A percentile compares a stretch with the other conserved stretches of the same genome.
phyloP scores from a whole-genome alignment of 2,888 invertebrate species.

The Tipula lateralis region DNA sequence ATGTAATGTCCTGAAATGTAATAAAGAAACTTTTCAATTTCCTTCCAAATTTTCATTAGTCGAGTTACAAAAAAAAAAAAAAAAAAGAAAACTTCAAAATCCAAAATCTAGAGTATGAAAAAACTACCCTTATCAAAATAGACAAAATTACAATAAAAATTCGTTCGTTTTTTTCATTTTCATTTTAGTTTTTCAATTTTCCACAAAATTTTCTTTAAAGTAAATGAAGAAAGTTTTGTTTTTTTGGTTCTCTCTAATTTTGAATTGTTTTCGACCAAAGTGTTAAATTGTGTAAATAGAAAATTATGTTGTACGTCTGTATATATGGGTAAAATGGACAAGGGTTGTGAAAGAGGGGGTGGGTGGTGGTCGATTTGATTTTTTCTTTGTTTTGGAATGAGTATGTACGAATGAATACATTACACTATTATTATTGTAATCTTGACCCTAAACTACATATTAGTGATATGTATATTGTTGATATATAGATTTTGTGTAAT shows the following conservation, averaged over 20 bases:
- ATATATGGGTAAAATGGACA: background rate
- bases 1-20: background rate
- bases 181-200: background rate
- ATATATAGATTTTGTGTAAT: background rate
- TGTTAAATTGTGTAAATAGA: slow-evolving; percentile 24
- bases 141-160: background rate
- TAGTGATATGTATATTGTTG: background rate
- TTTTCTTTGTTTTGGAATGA: background rate
- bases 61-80: background rate
- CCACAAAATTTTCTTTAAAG: background rate
- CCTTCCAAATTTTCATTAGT: background rate
- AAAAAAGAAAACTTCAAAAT: background rate
- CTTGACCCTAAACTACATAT: background rate
- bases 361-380: background rate
- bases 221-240: background rate
- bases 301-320: background rate
- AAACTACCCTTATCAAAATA: slow-evolving; percentile 14
- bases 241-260: background rate
- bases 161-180: too few relatives aligned
- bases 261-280: slow-evolving; percentile 19
- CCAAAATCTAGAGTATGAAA: background rate
- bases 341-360: background rate
- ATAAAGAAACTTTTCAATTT: slow-evolving; percentile 11
- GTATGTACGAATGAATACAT: background rate
- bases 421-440: background rate